Evolutionary conservation across 2,113 vertebrate genomes (phyloP).

Genomic region (Trachemys scripta): DNA sequence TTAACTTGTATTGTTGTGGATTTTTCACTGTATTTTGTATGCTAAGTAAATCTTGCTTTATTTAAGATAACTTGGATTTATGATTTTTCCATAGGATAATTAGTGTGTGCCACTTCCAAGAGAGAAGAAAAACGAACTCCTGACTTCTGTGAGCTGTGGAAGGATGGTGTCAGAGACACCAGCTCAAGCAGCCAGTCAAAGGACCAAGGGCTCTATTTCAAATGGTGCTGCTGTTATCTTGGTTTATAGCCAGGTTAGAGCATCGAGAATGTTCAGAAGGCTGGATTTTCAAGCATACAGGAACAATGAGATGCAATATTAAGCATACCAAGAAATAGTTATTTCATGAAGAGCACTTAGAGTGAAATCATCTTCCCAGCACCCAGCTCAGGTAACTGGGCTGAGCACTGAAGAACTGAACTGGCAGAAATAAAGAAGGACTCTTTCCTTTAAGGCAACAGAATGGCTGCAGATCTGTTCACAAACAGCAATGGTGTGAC

Average conservation of each 20-base stretch:
- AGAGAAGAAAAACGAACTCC: conserved; percentile 55
- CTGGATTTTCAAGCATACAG: neutral
- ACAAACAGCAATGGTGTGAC: neutral
- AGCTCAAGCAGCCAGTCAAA: neutral
- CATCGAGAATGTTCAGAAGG: neutral
- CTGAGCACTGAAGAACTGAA: neutral
- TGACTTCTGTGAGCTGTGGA: conserved; percentile 33
- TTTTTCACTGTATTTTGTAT: conserved; percentile 19
- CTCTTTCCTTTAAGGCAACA: neutral
- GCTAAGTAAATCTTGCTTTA: neutral
- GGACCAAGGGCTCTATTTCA: neutral
- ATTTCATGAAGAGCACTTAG: neutral
- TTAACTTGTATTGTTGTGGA: neutral
- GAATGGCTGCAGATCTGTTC: neutral
- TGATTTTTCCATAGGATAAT: conserved; percentile 47
- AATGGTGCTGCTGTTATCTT: neutral
- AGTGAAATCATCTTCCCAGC: neutral
- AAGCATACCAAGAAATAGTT: neutral
- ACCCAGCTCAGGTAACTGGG: neutral
- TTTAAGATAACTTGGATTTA: neutral
- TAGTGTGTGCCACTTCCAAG: conserved; percentile 37
- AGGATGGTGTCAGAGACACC: neutral
- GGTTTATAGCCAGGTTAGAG: neutral
- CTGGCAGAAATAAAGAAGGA: neutral
- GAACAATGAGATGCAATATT: neutral